These are phyloP conservation scores for Oreotrochilus melanogaster DNA, from an alignment of 2,113 vertebrate species.

Conservation along the genomic window DNA sequence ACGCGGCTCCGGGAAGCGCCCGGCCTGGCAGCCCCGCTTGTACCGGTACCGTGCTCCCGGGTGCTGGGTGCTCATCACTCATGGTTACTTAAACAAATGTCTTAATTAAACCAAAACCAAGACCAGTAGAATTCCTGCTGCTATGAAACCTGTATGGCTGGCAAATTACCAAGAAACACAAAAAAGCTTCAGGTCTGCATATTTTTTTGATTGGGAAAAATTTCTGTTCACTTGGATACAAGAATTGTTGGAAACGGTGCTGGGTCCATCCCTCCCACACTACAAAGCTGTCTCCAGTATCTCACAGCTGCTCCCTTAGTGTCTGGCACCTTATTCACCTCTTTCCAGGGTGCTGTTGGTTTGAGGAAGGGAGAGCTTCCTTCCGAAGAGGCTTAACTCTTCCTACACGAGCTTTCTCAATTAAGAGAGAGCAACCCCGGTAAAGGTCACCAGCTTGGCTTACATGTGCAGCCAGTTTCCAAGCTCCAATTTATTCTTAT, in stretches of 20 bases:
- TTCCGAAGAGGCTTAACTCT: not conserved
- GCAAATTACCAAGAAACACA: not conserved
- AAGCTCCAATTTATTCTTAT: slow-evolving; percentile 76
- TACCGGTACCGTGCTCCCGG: not conserved
- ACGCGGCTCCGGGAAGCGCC: not conserved
- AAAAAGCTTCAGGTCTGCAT: not conserved
- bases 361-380: not conserved
- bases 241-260: fast-evolving
- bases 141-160: not conserved
- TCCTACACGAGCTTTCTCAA: not conserved
- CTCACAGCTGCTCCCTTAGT: not conserved
- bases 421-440: not conserved
- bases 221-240: not conserved
- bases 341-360: not conserved
- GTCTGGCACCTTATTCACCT: not conserved
- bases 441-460: slow-evolving; percentile 30
- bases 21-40: slow-evolving; percentile 18
- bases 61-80: not conserved
- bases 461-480: not conserved
- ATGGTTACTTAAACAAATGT: not conserved
- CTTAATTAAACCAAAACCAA: slow-evolving; percentile 1
- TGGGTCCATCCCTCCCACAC: not conserved
- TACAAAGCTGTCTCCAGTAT: fast-evolving
- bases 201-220: not conserved
- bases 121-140: not conserved